Evolutionary conservation across 2,888 invertebrate genomes (phyloP).

Genomic region (Leuctra nigra): DNA sequence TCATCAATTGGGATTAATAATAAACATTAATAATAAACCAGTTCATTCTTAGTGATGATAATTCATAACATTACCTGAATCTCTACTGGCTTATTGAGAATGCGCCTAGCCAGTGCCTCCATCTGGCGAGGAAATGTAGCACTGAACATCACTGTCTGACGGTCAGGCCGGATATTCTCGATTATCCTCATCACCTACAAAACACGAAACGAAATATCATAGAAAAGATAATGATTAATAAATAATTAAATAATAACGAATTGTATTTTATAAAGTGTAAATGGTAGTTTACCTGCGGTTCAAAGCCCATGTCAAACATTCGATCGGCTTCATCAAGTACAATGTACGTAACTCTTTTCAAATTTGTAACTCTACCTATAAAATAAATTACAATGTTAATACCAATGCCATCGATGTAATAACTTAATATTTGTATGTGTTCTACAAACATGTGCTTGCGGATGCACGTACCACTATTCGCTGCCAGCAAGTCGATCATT

Average conservation of each 20-base stretch:
- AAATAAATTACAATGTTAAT: slow-evolving; percentile 6
- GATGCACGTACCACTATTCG: slow-evolving; percentile 70
- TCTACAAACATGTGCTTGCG: too few relatives aligned
- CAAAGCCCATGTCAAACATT: slow-evolving; percentile 99
- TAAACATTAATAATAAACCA: too few relatives aligned
- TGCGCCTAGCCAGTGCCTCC: slow-evolving; percentile 94
- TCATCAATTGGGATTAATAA: neutral
- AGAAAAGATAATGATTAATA: neutral
- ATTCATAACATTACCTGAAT: slow-evolving; percentile 82
- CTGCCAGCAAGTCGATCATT: slow-evolving; percentile 99
- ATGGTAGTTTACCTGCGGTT: slow-evolving; percentile 69
- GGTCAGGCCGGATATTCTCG: slow-evolving; percentile 92
- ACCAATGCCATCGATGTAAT: too few relatives aligned
- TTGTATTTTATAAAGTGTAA: neutral
- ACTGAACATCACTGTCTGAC: slow-evolving; percentile 98
- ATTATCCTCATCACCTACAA: slow-evolving; percentile 88
- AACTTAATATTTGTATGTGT: too few relatives aligned
- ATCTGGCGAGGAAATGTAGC: slow-evolving; percentile 98
- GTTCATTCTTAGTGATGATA: too few relatives aligned
- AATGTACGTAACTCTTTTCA: slow-evolving; percentile 93
- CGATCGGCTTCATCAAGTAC: slow-evolving; percentile 98
- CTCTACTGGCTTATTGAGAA: slow-evolving; percentile 91
- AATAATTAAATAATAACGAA: neutral
- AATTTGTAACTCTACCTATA: slow-evolving; percentile 80
- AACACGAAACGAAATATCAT: slow-evolving; percentile 19